A percentile compares a stretch with the other conserved stretches of the same genome.
These are phyloP conservation scores for Diplodus sargus DNA, from an alignment of 2,797 vertebrate species.

Conservation along the genomic window DNA sequence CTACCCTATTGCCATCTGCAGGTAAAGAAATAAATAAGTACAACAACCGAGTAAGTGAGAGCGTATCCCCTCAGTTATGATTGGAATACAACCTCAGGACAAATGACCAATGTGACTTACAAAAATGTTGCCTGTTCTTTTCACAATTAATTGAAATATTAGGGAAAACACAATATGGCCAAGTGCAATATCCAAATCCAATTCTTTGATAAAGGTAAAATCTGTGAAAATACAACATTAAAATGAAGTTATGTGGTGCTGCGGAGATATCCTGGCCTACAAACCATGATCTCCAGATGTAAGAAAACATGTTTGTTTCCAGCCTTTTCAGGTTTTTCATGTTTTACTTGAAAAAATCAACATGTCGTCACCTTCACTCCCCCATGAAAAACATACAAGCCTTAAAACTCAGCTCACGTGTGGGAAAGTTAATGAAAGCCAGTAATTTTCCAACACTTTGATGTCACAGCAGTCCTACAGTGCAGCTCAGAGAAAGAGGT, in stretches of 20 bases:
- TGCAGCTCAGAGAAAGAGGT: not conserved
- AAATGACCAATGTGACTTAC: not conserved
- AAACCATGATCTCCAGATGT: too few species aligned
- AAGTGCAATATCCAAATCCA: too few species aligned
- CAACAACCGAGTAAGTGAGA: not conserved
- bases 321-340: not conserved
- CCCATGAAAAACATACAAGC: not conserved
- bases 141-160: too few species aligned
- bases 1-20: not conserved
- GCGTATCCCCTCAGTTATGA: not conserved
- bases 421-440: constrained; percentile 1
- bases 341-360: not conserved
- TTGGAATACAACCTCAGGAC: too few species aligned
- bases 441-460: not conserved
- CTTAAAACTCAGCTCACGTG: not conserved
- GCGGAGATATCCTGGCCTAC: too few species aligned
- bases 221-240: too few species aligned
- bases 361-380: not conserved
- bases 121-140: not conserved
- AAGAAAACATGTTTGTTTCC: not conserved
- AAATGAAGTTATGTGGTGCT: too few species aligned
- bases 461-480: not conserved
- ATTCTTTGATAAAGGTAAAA: too few species aligned
- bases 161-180: too few species aligned
- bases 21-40: not conserved